Evolutionary conservation across 2,888 invertebrate genomes (phyloP).

Genomic region (Platypus cylindrus): DNA sequence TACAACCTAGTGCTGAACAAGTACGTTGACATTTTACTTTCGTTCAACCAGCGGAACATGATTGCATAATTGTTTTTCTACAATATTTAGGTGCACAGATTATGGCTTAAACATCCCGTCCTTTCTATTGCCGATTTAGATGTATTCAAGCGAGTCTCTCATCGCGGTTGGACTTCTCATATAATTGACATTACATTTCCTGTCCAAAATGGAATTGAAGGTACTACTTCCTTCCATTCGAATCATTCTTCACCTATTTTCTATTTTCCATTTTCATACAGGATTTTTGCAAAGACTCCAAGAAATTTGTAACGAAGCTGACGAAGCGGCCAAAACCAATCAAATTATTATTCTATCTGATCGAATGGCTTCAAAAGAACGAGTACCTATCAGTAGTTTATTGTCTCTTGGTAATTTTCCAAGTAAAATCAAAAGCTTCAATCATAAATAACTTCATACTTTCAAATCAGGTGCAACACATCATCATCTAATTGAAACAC

Average conservation of each 20-base stretch:
- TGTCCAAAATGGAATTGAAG: conserved; percentile 50
- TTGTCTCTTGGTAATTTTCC: conserved; percentile 55
- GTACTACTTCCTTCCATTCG: too few relatives aligned
- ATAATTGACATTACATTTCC: conserved; percentile 78
- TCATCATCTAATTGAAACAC: conserved; percentile 87
- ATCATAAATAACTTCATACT: neutral
- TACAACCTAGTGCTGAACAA: conserved; percentile 79
- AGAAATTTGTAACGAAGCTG: conserved; percentile 68
- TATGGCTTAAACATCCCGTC: conserved; percentile 90
- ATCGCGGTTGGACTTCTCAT: conserved; percentile 79
- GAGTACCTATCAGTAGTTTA: conserved; percentile 68
- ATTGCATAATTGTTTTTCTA: neutral
- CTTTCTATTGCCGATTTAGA: conserved; percentile 83
- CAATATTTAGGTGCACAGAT: conserved; percentile 45
- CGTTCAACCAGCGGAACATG: too few relatives aligned
- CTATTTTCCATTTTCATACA: neutral
- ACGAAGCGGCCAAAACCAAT: conserved; percentile 50
- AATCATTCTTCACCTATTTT: too few relatives aligned
- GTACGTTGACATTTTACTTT: too few relatives aligned
- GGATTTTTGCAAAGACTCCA: conserved; percentile 63
- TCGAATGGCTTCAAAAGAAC: conserved; percentile 45
- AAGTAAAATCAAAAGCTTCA: neutral
- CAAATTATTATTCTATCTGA: conserved; percentile 84
- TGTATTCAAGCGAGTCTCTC: conserved; percentile 68
- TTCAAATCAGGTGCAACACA: conserved; percentile 80